Percentiles rank a stretch among this genome's conserved stretches.
These are phyloP conservation scores for Thyatira batis DNA, from an alignment of 2,888 invertebrate species.

Conservation along the genomic window DNA sequence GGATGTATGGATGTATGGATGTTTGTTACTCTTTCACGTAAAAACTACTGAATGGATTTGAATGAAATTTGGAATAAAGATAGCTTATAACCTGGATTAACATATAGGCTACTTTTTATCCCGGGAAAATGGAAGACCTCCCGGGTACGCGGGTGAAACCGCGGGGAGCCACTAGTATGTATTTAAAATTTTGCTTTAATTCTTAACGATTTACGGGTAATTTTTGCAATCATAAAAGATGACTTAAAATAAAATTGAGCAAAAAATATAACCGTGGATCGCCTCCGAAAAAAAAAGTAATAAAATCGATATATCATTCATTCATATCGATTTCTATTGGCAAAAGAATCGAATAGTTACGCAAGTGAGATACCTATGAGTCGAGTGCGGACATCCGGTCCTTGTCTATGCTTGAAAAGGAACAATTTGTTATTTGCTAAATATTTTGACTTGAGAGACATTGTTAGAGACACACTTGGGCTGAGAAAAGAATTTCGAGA, in stretches of 20 bases:
- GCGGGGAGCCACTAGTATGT: too few species aligned
- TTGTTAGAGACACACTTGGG: slow-evolving; percentile 59
- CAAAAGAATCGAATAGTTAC: slow-evolving; percentile 21
- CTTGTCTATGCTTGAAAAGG: slow-evolving; percentile 35
- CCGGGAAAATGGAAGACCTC: too few species aligned
- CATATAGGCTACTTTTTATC: too few species aligned
- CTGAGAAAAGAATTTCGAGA: slow-evolving; percentile 56
- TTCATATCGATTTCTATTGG: slow-evolving; percentile 26
- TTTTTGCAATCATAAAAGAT: slow-evolving; percentile 15
- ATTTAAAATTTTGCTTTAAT: too few species aligned
- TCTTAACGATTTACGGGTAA: background rate
- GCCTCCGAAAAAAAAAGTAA: slow-evolving; percentile 34
- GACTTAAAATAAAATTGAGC: slow-evolving; percentile 11
- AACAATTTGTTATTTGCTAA: slow-evolving; percentile 57
- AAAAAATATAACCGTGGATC: slow-evolving; percentile 14
- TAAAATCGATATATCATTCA: slow-evolving; percentile 53
- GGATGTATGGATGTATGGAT: too few species aligned
- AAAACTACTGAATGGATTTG: too few species aligned
- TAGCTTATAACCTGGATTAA: too few species aligned
- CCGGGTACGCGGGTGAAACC: background rate
- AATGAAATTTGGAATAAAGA: too few species aligned
- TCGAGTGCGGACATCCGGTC: slow-evolving; percentile 65
- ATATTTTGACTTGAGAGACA: slow-evolving; percentile 69
- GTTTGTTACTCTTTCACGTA: too few species aligned
- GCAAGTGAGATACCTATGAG: slow-evolving; percentile 13